Evolutionary conservation across 35 echinoderm and acorn worm species (phyloP).

Genomic region (Ptychodera flava): DNA sequence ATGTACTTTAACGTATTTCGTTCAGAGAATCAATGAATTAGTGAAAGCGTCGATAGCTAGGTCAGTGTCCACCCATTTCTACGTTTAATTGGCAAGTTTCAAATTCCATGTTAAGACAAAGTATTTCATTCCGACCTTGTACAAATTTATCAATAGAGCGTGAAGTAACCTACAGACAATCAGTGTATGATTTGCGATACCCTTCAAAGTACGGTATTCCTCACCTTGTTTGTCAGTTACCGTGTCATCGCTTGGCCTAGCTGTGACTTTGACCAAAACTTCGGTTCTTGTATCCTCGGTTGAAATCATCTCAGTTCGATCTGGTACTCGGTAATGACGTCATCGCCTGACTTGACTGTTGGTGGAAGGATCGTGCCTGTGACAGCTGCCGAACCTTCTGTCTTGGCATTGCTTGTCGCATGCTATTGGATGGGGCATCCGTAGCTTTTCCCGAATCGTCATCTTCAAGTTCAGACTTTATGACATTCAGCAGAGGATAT

Average conservation of each 20-base stretch:
- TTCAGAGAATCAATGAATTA: not conserved
- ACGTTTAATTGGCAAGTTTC: too few species aligned
- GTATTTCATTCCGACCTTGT: too few species aligned
- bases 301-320: not conserved
- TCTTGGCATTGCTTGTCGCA: not conserved
- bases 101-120: too few species aligned
- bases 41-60: not conserved
- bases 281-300: not conserved
- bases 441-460: not conserved
- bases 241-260: not conserved
- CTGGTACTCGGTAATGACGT: not conserved
- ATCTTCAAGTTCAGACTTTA: conserved; percentile 14
- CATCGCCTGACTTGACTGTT: too few species aligned
- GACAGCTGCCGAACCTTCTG: too few species aligned
- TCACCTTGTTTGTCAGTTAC: too few species aligned
- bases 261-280: not conserved
- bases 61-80: too few species aligned
- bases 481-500: conserved; percentile 34
- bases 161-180: too few species aligned
- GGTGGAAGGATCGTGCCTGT: too few species aligned
- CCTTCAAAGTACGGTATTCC: too few species aligned
- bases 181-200: too few species aligned
- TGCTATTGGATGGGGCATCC: not conserved
- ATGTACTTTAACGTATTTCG: not conserved
- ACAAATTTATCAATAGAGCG: too few species aligned